Conservation (phyloP, 2,888 invertebrate genomes). For the Petrophora chlorosata region DNA sequence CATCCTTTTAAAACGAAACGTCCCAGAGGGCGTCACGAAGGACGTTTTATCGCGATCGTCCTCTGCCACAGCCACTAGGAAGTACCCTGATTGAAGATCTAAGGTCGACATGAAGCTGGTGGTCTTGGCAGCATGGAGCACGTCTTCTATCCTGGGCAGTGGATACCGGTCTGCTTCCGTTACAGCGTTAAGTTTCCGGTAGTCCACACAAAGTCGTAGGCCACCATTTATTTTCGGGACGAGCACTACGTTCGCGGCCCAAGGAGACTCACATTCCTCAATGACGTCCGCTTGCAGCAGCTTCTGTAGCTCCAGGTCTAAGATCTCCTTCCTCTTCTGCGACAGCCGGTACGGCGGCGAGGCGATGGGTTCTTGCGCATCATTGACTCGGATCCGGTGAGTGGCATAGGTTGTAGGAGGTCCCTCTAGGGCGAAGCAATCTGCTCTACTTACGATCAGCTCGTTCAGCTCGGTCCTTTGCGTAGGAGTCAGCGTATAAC, state of each 20-base stretch:
- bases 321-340: too few species aligned
- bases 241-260: conserved; percentile 24
- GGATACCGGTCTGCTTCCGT: neutral
- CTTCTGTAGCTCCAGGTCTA: conserved; percentile 11
- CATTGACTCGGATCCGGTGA: too few species aligned
- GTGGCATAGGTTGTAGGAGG: too few species aligned
- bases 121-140: neutral
- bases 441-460: too few species aligned
- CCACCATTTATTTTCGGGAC: conserved; percentile 19
- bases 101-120: neutral
- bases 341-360: too few species aligned
- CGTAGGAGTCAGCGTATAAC: too few species aligned
- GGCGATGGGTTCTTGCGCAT: too few species aligned
- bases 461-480: too few species aligned
- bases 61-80: neutral
- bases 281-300: conserved; percentile 40
- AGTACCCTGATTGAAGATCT: neutral
- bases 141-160: too few species aligned
- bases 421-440: too few species aligned
- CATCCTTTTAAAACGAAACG: conserved; percentile 11
- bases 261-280: conserved; percentile 37
- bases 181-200: neutral
- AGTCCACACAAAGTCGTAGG: neutral
- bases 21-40: conserved; percentile 7
- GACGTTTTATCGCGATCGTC: neutral